Evolutionary conservation across 2,113 vertebrate species (phyloP).

Genomic region (Leucosticte australis): DNA sequence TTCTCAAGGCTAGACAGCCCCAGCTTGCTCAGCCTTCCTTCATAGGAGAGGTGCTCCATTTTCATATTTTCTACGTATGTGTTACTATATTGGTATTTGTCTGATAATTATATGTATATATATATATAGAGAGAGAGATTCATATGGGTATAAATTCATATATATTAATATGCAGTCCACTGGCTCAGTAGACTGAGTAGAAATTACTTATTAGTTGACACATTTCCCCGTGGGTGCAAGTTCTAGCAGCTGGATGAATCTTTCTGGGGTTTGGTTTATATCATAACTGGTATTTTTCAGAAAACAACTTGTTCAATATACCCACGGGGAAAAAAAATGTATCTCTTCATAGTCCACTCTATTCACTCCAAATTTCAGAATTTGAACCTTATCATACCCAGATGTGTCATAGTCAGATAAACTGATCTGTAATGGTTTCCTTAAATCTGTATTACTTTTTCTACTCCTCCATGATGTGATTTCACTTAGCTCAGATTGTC

Average conservation of each 20-base stretch:
- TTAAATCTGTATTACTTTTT: not conserved
- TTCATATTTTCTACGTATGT: not conserved
- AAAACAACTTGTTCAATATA: not conserved
- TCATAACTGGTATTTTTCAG: not conserved
- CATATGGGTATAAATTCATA: not conserved
- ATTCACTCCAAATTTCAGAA: not conserved
- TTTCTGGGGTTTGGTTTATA: not conserved
- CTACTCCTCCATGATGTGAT: not conserved
- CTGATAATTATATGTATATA: not conserved
- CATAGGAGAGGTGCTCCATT: not conserved
- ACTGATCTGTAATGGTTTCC: not conserved
- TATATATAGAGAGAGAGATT: not conserved
- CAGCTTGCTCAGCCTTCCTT: not conserved
- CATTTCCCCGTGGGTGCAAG: not conserved
- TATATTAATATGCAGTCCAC: not conserved
- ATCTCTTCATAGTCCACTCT: not conserved
- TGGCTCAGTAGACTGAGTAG: not conserved
- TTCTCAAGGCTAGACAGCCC: not conserved
- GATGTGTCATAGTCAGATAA: not conserved
- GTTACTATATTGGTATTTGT: not conserved
- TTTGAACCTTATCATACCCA: not conserved
- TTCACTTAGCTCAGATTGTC: not conserved
- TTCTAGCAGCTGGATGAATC: not conserved
- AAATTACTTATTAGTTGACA: not conserved
- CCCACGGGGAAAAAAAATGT: rapidly evolving